These are phyloP conservation scores for Chromis chromis DNA, from an alignment of 2,797 vertebrate genomes.

Conservation along the genomic window DNA sequence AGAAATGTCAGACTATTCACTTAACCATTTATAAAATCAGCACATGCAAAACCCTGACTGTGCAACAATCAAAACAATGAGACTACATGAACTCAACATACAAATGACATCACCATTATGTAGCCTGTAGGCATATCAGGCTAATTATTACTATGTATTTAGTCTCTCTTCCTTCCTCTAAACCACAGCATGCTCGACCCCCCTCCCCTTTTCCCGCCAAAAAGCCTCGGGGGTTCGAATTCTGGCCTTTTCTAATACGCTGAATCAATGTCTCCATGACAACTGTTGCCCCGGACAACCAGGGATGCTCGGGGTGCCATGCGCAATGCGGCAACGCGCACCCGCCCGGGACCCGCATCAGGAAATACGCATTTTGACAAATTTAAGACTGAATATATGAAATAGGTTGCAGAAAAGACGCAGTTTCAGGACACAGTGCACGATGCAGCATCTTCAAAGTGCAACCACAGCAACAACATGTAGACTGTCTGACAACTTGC, in stretches of 20 bases:
- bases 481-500: neutral
- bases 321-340: conserved; percentile 28
- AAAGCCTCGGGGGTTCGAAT: conserved; percentile 65
- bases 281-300: conserved; percentile 74
- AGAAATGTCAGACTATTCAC: too few species aligned
- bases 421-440: neutral
- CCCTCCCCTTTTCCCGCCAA: conserved; percentile 70
- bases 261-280: conserved; percentile 73
- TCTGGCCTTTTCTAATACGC: conserved; percentile 62
- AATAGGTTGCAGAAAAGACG: too few species aligned
- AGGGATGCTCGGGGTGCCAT: conserved; percentile 57
- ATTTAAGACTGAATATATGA: neutral
- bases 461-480: neutral
- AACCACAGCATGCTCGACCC: conserved; percentile 14
- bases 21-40: neutral
- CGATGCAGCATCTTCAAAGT: neutral
- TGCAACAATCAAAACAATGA: too few species aligned
- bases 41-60: too few species aligned
- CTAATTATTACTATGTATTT: conserved; percentile 19
- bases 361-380: neutral
- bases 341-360: neutral
- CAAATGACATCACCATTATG: neutral
- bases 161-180: conserved; percentile 5
- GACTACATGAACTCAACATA: neutral
- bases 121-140: too few species aligned